Evolutionary conservation across 1,140 invertebrate genomes (phyloP).

Genomic region (Anagrus nilaparvatae): DNA sequence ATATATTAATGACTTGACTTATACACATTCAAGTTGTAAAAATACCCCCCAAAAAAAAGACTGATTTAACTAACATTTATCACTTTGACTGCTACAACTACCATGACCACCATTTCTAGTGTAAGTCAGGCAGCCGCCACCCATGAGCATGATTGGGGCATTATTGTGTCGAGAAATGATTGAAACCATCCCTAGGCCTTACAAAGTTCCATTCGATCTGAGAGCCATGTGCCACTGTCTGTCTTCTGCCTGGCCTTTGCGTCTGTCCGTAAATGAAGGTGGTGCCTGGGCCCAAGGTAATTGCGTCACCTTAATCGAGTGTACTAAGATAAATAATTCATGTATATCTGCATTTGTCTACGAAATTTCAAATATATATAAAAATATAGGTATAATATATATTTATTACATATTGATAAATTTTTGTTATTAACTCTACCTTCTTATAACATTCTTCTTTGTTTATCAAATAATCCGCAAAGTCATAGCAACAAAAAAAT

Average conservation of each 20-base stretch:
- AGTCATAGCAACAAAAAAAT: too few species aligned
- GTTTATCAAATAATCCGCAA: too few species aligned
- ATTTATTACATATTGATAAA: too few species aligned
- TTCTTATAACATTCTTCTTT: too few species aligned
- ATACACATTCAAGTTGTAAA: too few species aligned
- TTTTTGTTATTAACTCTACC: too few species aligned
- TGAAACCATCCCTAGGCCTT: slow-evolving; percentile 37
- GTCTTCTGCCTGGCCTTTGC: slow-evolving; percentile 39
- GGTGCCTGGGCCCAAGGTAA: slow-evolving; percentile 45
- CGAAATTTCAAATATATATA: slow-evolving; percentile 9
- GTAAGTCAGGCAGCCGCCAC: slow-evolving; percentile 37
- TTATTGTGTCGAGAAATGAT: slow-evolving; percentile 27
- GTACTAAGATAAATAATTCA: slow-evolving; percentile 41
- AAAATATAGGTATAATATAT: too few species aligned
- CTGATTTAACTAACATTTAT: too few species aligned
- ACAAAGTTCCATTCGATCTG: slow-evolving; percentile 38
- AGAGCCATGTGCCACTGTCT: slow-evolving; percentile 26
- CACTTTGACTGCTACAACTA: slow-evolving; percentile 30
- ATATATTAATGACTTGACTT: too few species aligned
- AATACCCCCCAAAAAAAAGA: too few species aligned
- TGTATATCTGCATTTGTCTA: slow-evolving; percentile 19
- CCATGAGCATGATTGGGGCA: slow-evolving; percentile 29
- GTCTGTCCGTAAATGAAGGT: slow-evolving; percentile 44
- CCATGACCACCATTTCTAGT: slow-evolving; percentile 32
- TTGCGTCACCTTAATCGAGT: slow-evolving; percentile 45